Percentiles rank a stretch among this genome's conserved stretches.
phyloP scores from a whole-genome alignment of 1,140 invertebrate species.

The Thereuonema tuberculata region DNA sequence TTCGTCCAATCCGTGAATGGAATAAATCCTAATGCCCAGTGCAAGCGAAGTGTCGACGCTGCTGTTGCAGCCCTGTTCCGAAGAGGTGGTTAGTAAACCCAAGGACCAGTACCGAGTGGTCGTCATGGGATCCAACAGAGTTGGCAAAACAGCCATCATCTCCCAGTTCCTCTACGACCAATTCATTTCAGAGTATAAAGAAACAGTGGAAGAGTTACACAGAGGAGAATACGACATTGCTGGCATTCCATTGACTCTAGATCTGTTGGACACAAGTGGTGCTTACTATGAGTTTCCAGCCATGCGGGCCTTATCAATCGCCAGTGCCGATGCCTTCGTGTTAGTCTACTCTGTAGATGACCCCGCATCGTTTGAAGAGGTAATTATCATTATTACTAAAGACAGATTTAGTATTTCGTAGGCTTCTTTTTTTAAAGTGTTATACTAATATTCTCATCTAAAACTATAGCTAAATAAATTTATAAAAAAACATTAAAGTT shows the following conservation, averaged over 20 bases:
- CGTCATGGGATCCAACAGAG: slow-evolving; percentile 35
- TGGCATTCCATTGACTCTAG: slow-evolving; percentile 48
- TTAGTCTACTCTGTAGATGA: slow-evolving; percentile 78
- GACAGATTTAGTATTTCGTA: no score
- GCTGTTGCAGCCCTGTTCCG: neutral
- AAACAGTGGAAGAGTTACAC: slow-evolving; percentile 31
- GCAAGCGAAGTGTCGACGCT: neutral
- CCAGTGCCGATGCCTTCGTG: slow-evolving; percentile 75
- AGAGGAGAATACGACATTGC: slow-evolving; percentile 27
- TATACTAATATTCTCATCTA: no score
- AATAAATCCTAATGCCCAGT: slow-evolving; percentile 1
- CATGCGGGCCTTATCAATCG: slow-evolving; percentile 82
- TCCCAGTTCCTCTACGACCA: slow-evolving; percentile 75
- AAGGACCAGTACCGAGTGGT: slow-evolving; percentile 30
- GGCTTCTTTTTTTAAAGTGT: no score
- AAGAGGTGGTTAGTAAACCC: slow-evolving; percentile 4
- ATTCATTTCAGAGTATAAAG: slow-evolving; percentile 38
- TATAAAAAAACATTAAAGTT: no score
- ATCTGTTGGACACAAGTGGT: slow-evolving; percentile 72
- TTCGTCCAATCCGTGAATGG: no score
- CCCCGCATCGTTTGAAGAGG: slow-evolving; percentile 63
- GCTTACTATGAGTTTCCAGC: slow-evolving; percentile 65
- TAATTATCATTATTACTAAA: no score
- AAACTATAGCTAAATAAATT: no score
- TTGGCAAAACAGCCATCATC: slow-evolving; percentile 82